Conservation (phyloP, 2,797 vertebrate species). For the Gymnopithys bicolor region DNA sequence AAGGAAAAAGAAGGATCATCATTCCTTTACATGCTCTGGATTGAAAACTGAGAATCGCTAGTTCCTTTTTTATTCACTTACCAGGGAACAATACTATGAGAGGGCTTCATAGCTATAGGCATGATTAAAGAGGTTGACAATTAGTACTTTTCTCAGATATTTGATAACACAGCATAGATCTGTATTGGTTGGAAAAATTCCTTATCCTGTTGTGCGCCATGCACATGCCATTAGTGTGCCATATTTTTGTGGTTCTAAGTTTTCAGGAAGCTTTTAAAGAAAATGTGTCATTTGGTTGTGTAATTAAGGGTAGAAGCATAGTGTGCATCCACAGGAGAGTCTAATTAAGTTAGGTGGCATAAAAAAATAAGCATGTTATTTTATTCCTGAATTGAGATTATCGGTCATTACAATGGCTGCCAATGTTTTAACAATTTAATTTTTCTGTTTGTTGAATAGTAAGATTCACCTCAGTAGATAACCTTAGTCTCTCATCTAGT, state of each 20-base stretch:
- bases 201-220: not conserved
- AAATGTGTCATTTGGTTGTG: not conserved
- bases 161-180: not conserved
- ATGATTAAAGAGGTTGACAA: not conserved
- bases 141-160: not conserved
- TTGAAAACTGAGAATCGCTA: not conserved
- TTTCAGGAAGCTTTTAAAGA: not conserved
- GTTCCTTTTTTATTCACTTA: not conserved
- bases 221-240: not conserved
- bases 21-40: not conserved
- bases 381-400: not conserved
- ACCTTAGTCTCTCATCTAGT: not conserved
- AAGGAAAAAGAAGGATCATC: not conserved
- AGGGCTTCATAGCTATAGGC: not conserved
- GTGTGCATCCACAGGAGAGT: not conserved
- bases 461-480: not conserved
- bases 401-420: not conserved
- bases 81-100: not conserved
- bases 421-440: not conserved
- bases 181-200: not conserved
- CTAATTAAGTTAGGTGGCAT: not conserved
- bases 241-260: not conserved
- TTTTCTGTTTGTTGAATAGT: not conserved
- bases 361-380: fast-evolving
- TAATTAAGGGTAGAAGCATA: not conserved